Evolutionary conservation across 2,888 invertebrate species (phyloP), one percentile per base, ranked within the genome.

Genomic region (Teleiodes luculella): DNA sequence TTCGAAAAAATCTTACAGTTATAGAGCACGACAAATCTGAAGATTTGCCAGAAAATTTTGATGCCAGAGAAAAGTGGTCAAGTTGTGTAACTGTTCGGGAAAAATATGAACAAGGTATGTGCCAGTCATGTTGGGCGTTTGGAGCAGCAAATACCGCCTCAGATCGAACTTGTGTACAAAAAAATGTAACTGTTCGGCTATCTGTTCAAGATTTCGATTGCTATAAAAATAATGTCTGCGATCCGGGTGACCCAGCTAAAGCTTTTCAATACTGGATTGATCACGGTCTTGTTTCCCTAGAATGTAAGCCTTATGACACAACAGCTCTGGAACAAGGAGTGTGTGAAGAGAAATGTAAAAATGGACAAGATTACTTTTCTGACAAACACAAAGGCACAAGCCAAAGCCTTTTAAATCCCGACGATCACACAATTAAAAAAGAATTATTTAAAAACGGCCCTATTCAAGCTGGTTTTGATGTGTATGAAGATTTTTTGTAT

Each of bases 381-480:
- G 96, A 96, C 77, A 92, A 93, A 60, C 92, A 93, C 67, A 93
- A 83, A 67, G 95, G 95, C 68, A 78, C 78, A n/a, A 81, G 79
- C 52, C 70, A 91, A 0, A 92, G 92, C 61, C 89, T 90, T 0
- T 58, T 95, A 11, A 76, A 79, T n/a, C 5, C 16, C 0, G 81
- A 91, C 56, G 91, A 87, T 1, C 69, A 81, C 0, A 86, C 92
- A 58, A 95, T 96, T 66, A 92, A 92, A 80, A 82, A 86, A 24
- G 96, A 96, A 78, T 93, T 96, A 54, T 91, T 92, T 85, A 91
- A 81, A 7, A 93, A 95, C 76, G 96, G 95, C 18, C 95, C 97
- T 97, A 96, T 97, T 0, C 97, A 97, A 85, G 97, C 91, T 0
- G 95, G 95, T 0, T 97, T 97, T 73, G 93, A 93, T 0, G 97